Conservation (phyloP, 2,888 invertebrate species). For the Cinara cedri region DNA sequence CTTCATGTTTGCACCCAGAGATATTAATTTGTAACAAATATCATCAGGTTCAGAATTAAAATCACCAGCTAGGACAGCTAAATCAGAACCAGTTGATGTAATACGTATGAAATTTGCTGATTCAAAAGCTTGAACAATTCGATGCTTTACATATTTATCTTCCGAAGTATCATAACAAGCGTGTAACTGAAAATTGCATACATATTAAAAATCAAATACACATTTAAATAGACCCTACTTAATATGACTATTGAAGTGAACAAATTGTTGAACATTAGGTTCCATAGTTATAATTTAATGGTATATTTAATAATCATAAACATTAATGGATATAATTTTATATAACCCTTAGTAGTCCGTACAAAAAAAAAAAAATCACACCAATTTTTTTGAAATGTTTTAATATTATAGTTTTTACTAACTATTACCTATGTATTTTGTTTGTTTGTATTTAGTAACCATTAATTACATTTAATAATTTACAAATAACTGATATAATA, state of each 20-base stretch:
- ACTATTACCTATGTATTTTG: too few species aligned
- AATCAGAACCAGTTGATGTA: constrained; percentile 78
- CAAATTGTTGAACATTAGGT: too few species aligned
- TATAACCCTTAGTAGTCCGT: too few species aligned
- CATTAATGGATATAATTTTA: too few species aligned
- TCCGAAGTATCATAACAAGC: constrained; percentile 90
- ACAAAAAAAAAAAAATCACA: too few species aligned
- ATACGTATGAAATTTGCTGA: constrained; percentile 91
- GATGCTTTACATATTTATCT: constrained; percentile 88
- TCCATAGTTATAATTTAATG: too few species aligned
- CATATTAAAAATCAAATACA: background rate
- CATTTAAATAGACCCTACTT: background rate
- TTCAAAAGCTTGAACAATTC: constrained; percentile 91
- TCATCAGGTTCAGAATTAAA: constrained; percentile 82
- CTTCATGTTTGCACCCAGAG: constrained; percentile 42
- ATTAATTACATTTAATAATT: too few species aligned
- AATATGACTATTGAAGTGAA: background rate
- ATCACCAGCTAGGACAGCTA: constrained; percentile 90
- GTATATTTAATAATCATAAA: too few species aligned
- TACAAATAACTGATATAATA: too few species aligned
- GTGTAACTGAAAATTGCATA: constrained; percentile 74
- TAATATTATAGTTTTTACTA: too few species aligned
- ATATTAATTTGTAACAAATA: constrained; percentile 56
- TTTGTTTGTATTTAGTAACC: too few species aligned
- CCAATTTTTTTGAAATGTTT: too few species aligned